phyloP scores from a whole-genome alignment of 2,113 vertebrate species.

The Leptobrachium ailaonicum region DNA sequence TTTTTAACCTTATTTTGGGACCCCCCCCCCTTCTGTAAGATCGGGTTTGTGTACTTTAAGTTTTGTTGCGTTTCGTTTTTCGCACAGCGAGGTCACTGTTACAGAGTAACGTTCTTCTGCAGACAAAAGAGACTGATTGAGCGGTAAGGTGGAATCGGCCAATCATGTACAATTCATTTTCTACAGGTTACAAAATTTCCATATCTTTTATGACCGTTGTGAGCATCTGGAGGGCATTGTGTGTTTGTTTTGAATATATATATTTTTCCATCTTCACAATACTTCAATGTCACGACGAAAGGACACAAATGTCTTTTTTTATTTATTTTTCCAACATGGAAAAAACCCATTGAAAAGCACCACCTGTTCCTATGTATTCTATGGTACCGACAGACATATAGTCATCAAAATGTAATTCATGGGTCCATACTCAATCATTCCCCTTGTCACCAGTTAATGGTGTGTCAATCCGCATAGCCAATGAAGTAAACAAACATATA shows the following conservation, averaged over 20 bases:
- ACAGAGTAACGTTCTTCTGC: too few relatives aligned
- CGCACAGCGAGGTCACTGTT: too few relatives aligned
- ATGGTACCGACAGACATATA: background rate
- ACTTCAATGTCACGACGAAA: slow-evolving; percentile 1
- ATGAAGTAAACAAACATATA: background rate
- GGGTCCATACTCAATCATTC: background rate
- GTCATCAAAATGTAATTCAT: background rate
- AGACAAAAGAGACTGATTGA: too few relatives aligned
- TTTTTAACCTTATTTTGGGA: too few relatives aligned
- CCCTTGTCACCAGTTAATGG: background rate
- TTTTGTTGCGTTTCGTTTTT: too few relatives aligned
- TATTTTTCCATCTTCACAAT: background rate
- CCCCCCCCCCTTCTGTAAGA: too few relatives aligned
- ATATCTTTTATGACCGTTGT: too few relatives aligned
- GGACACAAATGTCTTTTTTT: background rate
- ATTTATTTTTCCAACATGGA: too few relatives aligned
- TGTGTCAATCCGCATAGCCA: background rate
- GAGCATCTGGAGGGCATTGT: background rate
- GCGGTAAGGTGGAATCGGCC: too few relatives aligned
- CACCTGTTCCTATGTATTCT: slow-evolving; percentile 6
- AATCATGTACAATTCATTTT: too few relatives aligned
- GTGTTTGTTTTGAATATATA: background rate
- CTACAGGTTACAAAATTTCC: too few relatives aligned
- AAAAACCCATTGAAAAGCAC: background rate
- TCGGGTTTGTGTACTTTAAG: too few relatives aligned